A percentile compares a stretch with the other conserved stretches of the same genome.
Conservation (phyloP, 2,113 vertebrate genomes). For the Mormoops blainvillei region DNA sequence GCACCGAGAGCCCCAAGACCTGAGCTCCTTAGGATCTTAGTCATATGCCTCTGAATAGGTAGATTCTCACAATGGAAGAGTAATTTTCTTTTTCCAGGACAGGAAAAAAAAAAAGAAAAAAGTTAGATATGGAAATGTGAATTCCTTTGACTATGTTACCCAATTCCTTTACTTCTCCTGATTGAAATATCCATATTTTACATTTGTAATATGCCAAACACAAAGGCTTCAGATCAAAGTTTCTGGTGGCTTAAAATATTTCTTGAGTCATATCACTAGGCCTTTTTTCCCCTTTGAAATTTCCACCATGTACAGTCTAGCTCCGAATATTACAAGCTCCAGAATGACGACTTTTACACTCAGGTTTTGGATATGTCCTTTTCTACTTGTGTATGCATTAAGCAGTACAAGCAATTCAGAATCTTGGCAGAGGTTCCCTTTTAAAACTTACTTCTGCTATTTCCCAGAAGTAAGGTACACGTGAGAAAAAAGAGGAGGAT, state of each 20-base stretch:
- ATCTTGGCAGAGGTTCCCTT: neutral
- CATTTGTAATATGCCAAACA: constrained; percentile 25
- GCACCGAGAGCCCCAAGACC: neutral
- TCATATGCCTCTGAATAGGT: neutral
- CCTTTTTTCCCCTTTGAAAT: neutral
- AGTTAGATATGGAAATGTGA: neutral
- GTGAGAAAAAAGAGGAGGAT: neutral
- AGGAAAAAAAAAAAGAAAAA: neutral
- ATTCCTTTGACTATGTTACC: neutral
- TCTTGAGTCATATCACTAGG: neutral
- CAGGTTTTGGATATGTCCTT: neutral
- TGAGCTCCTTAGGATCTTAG: neutral
- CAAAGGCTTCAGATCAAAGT: constrained; percentile 18
- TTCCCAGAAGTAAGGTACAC: neutral
- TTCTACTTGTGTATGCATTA: constrained; percentile 16
- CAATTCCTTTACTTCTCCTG: neutral
- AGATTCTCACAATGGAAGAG: neutral
- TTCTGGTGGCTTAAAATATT: constrained; percentile 28
- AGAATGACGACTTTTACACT: neutral
- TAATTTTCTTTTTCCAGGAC: neutral
- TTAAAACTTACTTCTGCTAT: neutral
- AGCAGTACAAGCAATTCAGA: constrained; percentile 29
- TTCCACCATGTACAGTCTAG: neutral
- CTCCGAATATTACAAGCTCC: neutral
- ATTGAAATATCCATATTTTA: neutral